A percentile compares a stretch with the other conserved stretches of the same genome.
Conservation (phyloP, 1,140 invertebrate genomes). For the Lerema accius region DNA sequence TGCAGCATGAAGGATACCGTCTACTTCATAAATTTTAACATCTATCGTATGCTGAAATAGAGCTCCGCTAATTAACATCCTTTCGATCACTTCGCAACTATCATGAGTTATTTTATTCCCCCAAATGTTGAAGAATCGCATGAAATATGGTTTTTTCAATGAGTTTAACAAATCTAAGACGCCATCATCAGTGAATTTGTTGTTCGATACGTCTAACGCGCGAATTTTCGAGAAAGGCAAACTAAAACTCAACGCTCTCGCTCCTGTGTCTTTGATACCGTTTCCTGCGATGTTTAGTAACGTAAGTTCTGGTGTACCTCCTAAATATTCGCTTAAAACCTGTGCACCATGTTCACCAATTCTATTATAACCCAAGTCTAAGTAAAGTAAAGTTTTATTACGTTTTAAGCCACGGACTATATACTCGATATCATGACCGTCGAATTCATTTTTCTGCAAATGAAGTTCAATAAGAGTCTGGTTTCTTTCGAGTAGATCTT, state of each 20-base stretch:
- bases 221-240: conserved; percentile 82
- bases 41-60: conserved; percentile 83
- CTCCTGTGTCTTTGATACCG: conserved; percentile 81
- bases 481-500: conserved; percentile 72
- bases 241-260: conserved; percentile 77
- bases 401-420: conserved; percentile 75
- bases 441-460: conserved; percentile 84
- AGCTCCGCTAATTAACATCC: conserved; percentile 79
- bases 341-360: conserved; percentile 83
- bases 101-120: conserved; percentile 79
- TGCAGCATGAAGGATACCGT: conserved; percentile 77
- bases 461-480: conserved; percentile 80
- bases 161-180: conserved; percentile 80
- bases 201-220: conserved; percentile 81
- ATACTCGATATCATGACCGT: conserved; percentile 83
- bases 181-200: conserved; percentile 80
- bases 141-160: conserved; percentile 79
- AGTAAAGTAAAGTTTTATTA: conserved; percentile 78
- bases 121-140: conserved; percentile 82
- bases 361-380: conserved; percentile 84
- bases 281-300: conserved; percentile 83
- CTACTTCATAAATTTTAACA: conserved; percentile 81
- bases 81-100: conserved; percentile 73
- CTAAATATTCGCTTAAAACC: conserved; percentile 81
- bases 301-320: conserved; percentile 69